Conservation (phyloP, 2,113 vertebrate species). For the Malaclemys terrapin region DNA sequence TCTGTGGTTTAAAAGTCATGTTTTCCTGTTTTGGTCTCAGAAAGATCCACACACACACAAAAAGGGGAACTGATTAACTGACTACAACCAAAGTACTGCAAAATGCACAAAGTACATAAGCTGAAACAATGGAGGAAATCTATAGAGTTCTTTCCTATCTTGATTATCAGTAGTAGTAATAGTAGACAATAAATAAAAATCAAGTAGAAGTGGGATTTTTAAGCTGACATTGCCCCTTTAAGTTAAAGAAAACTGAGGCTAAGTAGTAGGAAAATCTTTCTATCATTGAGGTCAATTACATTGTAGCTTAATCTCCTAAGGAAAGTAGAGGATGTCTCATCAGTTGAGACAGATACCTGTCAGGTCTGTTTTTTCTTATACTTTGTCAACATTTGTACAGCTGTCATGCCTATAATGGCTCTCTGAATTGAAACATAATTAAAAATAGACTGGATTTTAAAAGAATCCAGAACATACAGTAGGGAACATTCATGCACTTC, state of each 20-base stretch:
- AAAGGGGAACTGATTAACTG: neutral
- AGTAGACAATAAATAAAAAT: neutral
- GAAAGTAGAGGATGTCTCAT: neutral
- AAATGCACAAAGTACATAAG: neutral
- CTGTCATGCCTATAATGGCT: neutral
- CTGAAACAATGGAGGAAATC: neutral
- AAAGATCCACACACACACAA: neutral
- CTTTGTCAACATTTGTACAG: neutral
- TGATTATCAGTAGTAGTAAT: neutral
- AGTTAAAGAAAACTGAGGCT: neutral
- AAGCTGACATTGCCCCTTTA: neutral
- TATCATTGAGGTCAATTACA: neutral
- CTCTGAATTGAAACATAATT: neutral
- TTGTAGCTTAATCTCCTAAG: neutral
- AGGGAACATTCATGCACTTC: neutral
- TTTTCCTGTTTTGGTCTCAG: neutral
- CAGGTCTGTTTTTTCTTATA: neutral
- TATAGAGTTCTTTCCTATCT: neutral
- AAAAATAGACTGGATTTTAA: neutral
- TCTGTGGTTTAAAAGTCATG: accelerated
- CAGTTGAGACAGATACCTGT: neutral
- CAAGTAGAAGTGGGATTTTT: neutral
- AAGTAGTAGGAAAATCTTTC: neutral
- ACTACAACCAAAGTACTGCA: neutral
- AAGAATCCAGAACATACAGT: neutral